Conservation (phyloP, 2,113 vertebrate genomes). For the Acrocephalus arundinaceus region DNA sequence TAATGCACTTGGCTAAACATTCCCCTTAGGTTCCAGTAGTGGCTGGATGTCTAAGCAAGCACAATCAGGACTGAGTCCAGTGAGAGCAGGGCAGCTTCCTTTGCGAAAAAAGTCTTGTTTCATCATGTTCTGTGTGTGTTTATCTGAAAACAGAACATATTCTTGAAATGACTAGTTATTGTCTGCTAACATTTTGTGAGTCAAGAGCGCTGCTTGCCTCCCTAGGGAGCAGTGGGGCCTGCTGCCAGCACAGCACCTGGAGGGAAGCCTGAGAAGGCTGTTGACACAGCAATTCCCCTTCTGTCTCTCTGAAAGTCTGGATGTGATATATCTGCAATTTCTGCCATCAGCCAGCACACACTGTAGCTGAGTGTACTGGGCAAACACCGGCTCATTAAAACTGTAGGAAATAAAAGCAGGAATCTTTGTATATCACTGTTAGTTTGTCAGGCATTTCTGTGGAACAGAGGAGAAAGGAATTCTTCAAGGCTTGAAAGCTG, state of each 20-base stretch:
- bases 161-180: slow-evolving; percentile 16
- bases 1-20: neutral
- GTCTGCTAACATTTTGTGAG: neutral
- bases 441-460: neutral
- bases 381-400: neutral
- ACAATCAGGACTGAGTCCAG: neutral
- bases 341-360: neutral
- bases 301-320: neutral
- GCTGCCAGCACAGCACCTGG: slow-evolving; percentile 13
- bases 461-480: neutral
- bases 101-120: neutral
- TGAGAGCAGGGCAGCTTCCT: neutral
- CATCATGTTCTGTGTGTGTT: neutral
- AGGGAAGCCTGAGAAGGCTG: neutral
- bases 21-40: neutral
- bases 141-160: neutral
- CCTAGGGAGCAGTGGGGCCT: neutral
- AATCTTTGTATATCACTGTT: neutral
- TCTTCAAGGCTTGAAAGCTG: neutral
- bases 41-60: neutral
- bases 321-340: neutral
- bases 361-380: neutral
- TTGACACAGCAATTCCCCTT: neutral
- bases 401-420: neutral
- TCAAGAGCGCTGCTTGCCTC: neutral